These are phyloP conservation scores for Chiroxiphia lanceolata DNA, from an alignment of 2,797 vertebrate species.

Conservation along the genomic window DNA sequence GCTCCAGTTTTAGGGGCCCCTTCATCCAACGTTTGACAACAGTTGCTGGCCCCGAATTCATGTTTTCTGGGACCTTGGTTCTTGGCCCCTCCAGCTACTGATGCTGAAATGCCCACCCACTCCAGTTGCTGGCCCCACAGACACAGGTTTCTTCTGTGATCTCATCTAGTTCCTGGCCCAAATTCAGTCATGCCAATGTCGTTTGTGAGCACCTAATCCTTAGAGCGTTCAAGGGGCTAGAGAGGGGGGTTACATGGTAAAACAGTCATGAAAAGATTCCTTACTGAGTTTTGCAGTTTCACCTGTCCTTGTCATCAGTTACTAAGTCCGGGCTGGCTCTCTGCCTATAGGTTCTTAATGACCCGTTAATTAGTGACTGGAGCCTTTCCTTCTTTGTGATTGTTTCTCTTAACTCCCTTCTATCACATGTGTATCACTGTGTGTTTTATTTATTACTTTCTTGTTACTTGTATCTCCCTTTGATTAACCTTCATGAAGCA, in stretches of 20 bases:
- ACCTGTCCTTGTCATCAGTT: neutral
- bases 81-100: neutral
- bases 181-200: fast-evolving
- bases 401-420: neutral
- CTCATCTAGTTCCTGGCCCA: neutral
- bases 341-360: neutral
- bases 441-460: constrained; percentile 10
- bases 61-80: neutral
- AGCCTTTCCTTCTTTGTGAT: neutral
- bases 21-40: neutral
- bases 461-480: neutral
- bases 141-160: neutral
- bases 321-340: neutral
- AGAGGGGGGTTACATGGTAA: fast-evolving
- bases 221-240: fast-evolving
- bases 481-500: neutral
- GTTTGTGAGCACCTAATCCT: neutral
- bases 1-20: neutral
- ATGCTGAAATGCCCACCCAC: neutral
- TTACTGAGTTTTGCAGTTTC: neutral
- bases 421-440: neutral
- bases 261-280: neutral
- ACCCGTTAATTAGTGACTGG: neutral
- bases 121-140: neutral
- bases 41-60: neutral